Evolutionary conservation across 2,888 invertebrate genomes (phyloP).

Genomic region (Camponotus fellah): DNA sequence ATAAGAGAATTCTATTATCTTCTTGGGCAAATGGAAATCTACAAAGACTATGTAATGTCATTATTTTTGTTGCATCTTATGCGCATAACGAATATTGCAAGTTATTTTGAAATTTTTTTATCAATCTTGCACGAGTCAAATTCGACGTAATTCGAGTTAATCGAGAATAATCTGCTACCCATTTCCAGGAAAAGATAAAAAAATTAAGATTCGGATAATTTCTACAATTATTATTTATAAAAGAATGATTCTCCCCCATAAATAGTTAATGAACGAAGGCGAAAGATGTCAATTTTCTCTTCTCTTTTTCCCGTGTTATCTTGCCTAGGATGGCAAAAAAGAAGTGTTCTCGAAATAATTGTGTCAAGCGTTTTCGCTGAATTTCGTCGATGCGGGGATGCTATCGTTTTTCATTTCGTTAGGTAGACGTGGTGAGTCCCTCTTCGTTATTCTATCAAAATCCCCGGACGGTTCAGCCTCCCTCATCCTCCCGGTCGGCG

Average conservation of each 20-base stretch:
- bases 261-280: slow-evolving; percentile 5
- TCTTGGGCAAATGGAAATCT: not conserved
- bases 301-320: not conserved
- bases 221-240: slow-evolving; percentile 3
- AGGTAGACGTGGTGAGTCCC: slow-evolving; percentile 35
- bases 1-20: not conserved
- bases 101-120: not conserved
- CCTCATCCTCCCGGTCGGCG: slow-evolving; percentile 26
- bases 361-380: slow-evolving; percentile 50
- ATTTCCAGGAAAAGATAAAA: not conserved
- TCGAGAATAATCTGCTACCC: slow-evolving; percentile 15
- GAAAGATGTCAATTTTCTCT: not conserved
- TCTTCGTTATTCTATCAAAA: slow-evolving; percentile 57
- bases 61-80: not conserved
- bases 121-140: not conserved
- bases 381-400: slow-evolving; percentile 44
- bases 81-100: not conserved
- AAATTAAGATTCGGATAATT: not conserved
- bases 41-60: not conserved
- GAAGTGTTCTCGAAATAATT: slow-evolving; percentile 41
- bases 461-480: slow-evolving; percentile 52
- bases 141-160: not conserved
- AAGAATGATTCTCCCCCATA: not conserved
- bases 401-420: slow-evolving; percentile 49
- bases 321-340: slow-evolving; percentile 6